These are phyloP conservation scores for Erpornis zantholeuca DNA, from an alignment of 2,113 vertebrate species.

Conservation along the genomic window DNA sequence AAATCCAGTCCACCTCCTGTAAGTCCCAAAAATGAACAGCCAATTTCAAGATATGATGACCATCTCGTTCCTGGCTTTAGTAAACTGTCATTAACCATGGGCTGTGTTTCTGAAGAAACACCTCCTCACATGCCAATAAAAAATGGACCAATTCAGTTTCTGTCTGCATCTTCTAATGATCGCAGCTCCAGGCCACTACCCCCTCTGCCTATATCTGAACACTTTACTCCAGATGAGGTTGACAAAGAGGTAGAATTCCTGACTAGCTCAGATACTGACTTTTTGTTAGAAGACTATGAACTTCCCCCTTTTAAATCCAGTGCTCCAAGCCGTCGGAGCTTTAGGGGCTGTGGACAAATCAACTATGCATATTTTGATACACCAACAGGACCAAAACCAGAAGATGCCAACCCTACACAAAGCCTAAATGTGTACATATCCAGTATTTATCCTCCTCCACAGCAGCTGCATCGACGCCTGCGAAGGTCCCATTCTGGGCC, in stretches of 20 bases:
- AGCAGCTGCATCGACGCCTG: slow-evolving; percentile 83
- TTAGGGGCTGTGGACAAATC: slow-evolving; percentile 83
- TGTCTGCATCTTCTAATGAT: slow-evolving; percentile 30
- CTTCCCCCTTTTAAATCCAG: slow-evolving; percentile 74
- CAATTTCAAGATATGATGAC: slow-evolving; percentile 71
- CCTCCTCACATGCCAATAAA: slow-evolving; percentile 77
- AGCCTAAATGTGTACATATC: slow-evolving; percentile 2
- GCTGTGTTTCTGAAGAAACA: slow-evolving; percentile 63
- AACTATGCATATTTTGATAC: slow-evolving; percentile 90
- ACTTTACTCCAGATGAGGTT: slow-evolving; percentile 74
- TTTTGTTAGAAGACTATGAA: slow-evolving; percentile 77
- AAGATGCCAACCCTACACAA: slow-evolving; percentile 56
- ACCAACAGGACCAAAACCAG: slow-evolving; percentile 50
- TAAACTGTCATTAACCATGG: slow-evolving; percentile 76
- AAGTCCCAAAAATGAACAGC: slow-evolving; percentile 61
- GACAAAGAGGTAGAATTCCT: slow-evolving; percentile 93
- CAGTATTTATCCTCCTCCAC: slow-evolving; percentile 52
- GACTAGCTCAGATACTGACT: slow-evolving; percentile 86
- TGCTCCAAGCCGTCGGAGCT: slow-evolving; percentile 74
- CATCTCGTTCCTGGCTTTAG: slow-evolving; percentile 77
- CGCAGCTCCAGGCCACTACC: slow-evolving; percentile 88
- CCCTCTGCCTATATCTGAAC: slow-evolving; percentile 81
- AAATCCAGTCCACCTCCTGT: slow-evolving; percentile 75
- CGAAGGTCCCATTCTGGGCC: slow-evolving; percentile 91
- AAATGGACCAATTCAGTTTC: slow-evolving; percentile 42